Evolutionary conservation across 2,113 vertebrate species (phyloP).

Genomic region (Zosterops hypoxanthus): DNA sequence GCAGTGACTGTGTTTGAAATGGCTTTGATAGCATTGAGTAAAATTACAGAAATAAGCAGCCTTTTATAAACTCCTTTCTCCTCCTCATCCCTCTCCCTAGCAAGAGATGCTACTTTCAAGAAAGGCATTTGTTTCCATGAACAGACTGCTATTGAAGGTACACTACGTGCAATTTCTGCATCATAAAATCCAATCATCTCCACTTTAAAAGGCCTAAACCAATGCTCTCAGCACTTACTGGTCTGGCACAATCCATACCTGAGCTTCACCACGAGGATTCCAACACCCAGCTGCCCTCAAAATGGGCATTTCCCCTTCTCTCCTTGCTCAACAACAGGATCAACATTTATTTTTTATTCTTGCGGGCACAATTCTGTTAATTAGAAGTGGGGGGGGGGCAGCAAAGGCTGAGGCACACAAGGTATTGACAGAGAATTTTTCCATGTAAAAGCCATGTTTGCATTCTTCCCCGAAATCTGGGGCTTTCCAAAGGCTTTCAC

Average conservation of each 20-base stretch:
- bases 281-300: background rate
- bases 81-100: background rate
- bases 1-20: background rate
- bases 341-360: background rate
- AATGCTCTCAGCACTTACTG: background rate
- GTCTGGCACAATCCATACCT: background rate
- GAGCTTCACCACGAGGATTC: background rate
- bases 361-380: background rate
- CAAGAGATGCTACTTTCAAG: background rate
- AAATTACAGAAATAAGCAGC: background rate
- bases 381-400: background rate
- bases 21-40: background rate
- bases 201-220: background rate
- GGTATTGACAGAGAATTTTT: background rate
- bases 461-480: background rate
- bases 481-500: background rate
- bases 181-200: background rate
- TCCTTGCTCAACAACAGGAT: background rate
- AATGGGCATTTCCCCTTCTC: background rate
- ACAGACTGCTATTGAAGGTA: background rate
- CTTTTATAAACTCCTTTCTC: background rate
- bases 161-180: background rate
- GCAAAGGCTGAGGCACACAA: background rate
- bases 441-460: rapidly evolving
- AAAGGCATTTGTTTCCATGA: background rate